A percentile compares a stretch with the other conserved stretches of the same genome.
These are phyloP conservation scores for Rhinopomastus cyanomelas DNA, from an alignment of 2,113 vertebrate genomes.

Conservation along the genomic window DNA sequence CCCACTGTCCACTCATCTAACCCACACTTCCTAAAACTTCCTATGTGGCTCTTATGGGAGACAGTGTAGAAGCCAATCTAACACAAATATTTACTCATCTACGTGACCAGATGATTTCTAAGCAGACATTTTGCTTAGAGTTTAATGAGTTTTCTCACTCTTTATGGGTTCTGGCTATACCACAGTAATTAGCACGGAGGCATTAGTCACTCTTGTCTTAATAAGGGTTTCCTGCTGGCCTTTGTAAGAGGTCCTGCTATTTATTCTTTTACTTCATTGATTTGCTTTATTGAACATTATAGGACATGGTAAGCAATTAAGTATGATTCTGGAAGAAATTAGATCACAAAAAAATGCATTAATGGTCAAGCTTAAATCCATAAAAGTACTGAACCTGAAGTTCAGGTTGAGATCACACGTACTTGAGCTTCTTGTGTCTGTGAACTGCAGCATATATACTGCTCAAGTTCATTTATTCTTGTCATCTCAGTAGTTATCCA, in stretches of 20 bases:
- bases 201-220: constrained; percentile 67
- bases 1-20: too few species aligned
- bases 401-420: constrained; percentile 28
- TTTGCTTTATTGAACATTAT: constrained; percentile 74
- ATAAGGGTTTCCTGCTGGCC: constrained; percentile 61
- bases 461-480: not conserved
- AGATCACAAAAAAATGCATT: constrained; percentile 57
- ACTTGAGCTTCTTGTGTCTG: not conserved
- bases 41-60: too few species aligned
- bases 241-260: constrained; percentile 62
- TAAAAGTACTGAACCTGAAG: constrained; percentile 38
- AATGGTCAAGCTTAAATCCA: constrained; percentile 50
- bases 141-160: constrained; percentile 66
- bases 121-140: constrained; percentile 32
- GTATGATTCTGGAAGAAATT: constrained; percentile 67
- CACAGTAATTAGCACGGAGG: constrained; percentile 61
- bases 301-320: constrained; percentile 63
- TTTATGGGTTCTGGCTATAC: constrained; percentile 45
- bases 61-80: not conserved
- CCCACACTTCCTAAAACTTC: too few species aligned
- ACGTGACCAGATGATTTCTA: constrained; percentile 43
- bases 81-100: constrained; percentile 19
- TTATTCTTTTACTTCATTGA: constrained; percentile 68
- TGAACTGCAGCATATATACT: not conserved
- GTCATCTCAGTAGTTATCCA: not conserved